Conservation (phyloP, 2,113 vertebrate genomes). For the Zapus hudsonius region DNA sequence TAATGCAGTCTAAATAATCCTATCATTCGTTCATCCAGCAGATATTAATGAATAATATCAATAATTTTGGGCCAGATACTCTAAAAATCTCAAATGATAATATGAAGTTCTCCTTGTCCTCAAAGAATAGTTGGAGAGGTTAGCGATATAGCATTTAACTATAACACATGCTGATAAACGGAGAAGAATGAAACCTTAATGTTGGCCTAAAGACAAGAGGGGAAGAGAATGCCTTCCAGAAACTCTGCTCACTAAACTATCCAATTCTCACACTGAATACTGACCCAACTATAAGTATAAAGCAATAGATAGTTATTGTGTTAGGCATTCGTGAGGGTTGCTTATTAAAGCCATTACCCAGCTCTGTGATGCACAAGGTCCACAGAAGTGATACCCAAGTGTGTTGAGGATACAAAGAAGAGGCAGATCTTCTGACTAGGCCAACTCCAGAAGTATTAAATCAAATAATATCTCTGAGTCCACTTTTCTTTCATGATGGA, state of each 20-base stretch:
- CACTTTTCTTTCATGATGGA: background rate
- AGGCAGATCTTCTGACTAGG: background rate
- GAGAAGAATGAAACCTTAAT: background rate
- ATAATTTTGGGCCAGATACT: background rate
- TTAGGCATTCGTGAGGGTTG: background rate
- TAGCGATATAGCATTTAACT: conserved; percentile 18
- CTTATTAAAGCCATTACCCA: background rate
- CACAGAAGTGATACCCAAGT: background rate
- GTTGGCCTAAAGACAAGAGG: background rate
- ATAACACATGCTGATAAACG: background rate
- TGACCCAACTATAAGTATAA: background rate
- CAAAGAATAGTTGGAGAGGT: background rate
- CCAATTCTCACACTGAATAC: background rate
- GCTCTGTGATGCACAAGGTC: background rate
- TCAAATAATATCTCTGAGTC: background rate
- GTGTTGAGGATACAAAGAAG: background rate
- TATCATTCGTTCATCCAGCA: background rate
- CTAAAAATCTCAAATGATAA: background rate
- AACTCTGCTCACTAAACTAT: background rate
- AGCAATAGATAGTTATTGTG: background rate
- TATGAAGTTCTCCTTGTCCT: background rate
- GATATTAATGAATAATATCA: background rate
- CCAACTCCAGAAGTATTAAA: background rate
- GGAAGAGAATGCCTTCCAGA: background rate
- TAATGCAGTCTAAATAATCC: background rate